A percentile compares a stretch with the other conserved stretches of the same genome.
These are phyloP conservation scores for Aspidoscelis tigris DNA, from an alignment of 2,113 vertebrate genomes.

Conservation along the genomic window DNA sequence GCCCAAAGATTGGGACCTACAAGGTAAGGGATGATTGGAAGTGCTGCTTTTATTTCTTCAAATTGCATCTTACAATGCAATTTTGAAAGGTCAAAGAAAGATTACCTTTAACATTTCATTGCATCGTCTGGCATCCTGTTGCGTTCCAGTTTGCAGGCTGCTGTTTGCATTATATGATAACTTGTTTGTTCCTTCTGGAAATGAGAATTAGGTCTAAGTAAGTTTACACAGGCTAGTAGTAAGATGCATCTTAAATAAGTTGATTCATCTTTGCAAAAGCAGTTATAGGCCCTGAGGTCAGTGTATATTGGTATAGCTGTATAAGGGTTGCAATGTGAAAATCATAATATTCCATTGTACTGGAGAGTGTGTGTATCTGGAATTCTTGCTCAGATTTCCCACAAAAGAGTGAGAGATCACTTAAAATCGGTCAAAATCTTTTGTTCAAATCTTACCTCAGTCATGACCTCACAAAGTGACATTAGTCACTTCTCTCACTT, in stretches of 20 bases:
- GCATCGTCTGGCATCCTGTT: no score
- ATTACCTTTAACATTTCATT: no score
- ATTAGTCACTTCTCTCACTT: neutral
- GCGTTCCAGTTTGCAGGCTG: neutral
- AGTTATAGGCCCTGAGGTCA: neutral
- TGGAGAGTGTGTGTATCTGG: neutral
- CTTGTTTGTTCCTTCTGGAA: neutral
- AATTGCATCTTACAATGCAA: no score
- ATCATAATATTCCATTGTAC: no score
- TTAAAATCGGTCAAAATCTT: neutral
- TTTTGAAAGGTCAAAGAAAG: no score
- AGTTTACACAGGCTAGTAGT: neutral
- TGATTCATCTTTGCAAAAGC: neutral
- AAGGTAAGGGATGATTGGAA: no score
- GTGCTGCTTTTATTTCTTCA: no score
- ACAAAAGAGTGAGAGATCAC: neutral
- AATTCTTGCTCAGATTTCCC: neutral
- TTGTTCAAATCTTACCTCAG: neutral
- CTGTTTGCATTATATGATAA: no score
- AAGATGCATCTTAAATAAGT: neutral
- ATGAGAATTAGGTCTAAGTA: neutral
- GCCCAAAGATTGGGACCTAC: no score
- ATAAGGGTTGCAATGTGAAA: neutral
- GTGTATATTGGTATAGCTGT: neutral
- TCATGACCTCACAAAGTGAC: neutral